phyloP scores from a whole-genome alignment of 2,888 invertebrate species.

The Agrypnus murinus region DNA sequence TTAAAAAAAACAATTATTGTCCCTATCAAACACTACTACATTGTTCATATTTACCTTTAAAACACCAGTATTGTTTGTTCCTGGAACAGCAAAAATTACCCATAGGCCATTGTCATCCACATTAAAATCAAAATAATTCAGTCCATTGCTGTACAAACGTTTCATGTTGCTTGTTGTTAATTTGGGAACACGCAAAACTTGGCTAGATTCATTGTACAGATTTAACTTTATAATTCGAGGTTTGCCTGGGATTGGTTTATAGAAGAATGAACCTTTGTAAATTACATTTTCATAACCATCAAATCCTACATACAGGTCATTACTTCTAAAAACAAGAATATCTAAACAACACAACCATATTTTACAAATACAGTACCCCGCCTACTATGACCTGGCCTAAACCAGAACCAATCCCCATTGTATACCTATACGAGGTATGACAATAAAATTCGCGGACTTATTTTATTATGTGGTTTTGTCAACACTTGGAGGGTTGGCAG shows the following conservation, averaged over 20 bases:
- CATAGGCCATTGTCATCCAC: conserved; percentile 95
- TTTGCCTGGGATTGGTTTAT: conserved; percentile 83
- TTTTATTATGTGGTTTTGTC: no score
- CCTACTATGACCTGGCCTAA: no score
- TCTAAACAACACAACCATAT: no score
- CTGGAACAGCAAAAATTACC: conserved; percentile 90
- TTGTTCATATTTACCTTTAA: conserved; percentile 78
- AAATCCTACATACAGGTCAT: conserved; percentile 65
- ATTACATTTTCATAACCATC: conserved; percentile 97
- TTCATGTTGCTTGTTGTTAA: conserved; percentile 73
- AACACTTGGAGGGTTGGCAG: no score
- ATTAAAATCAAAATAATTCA: conserved; percentile 94
- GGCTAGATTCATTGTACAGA: conserved; percentile 72
- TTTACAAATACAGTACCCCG: no score
- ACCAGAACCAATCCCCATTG: no score
- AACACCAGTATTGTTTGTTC: conserved; percentile 88
- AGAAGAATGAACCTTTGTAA: conserved; percentile 91
- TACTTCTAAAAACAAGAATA: conserved; percentile 26
- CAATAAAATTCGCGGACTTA: no score
- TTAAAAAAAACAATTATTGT: no score
- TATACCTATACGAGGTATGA: no score
- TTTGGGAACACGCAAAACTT: conserved; percentile 70
- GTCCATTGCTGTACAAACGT: conserved; percentile 84
- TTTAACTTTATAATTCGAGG: conserved; percentile 79
- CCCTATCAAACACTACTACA: background rate